A percentile compares a stretch with the other conserved stretches of the same genome.
Conservation (phyloP, 1,140 invertebrate species). For the Papilio xuthus region DNA sequence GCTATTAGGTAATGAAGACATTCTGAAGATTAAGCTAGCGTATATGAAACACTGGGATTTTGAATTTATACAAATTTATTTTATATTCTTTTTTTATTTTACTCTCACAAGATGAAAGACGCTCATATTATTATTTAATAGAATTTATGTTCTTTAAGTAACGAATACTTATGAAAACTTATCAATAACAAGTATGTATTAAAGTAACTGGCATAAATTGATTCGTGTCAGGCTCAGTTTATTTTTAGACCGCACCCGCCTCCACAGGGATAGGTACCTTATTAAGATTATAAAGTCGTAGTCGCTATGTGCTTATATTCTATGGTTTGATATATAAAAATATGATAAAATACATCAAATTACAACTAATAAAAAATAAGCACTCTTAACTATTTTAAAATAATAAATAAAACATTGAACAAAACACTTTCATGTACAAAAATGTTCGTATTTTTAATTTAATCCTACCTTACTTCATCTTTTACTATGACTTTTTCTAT, state of each 20-base stretch:
- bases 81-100: neutral
- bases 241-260: conserved; percentile 38
- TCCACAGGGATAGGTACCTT: conserved; percentile 17
- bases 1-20: too few species aligned
- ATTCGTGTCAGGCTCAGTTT: conserved; percentile 35
- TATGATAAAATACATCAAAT: neutral
- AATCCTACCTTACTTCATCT: neutral
- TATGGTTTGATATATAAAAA: neutral
- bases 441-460: neutral
- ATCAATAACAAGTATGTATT: neutral
- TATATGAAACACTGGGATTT: neutral
- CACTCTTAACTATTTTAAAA: too few species aligned
- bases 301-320: neutral
- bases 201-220: conserved; percentile 30
- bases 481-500: neutral
- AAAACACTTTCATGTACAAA: neutral
- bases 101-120: neutral
- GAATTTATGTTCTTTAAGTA: neutral
- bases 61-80: neutral
- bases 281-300: conserved; percentile 31
- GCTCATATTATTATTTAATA: neutral
- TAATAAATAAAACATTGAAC: neutral
- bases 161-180: neutral
- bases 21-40: too few species aligned
- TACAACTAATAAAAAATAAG: neutral